phyloP scores from a whole-genome alignment of 2,113 vertebrate species.

The Silurus asotus region DNA sequence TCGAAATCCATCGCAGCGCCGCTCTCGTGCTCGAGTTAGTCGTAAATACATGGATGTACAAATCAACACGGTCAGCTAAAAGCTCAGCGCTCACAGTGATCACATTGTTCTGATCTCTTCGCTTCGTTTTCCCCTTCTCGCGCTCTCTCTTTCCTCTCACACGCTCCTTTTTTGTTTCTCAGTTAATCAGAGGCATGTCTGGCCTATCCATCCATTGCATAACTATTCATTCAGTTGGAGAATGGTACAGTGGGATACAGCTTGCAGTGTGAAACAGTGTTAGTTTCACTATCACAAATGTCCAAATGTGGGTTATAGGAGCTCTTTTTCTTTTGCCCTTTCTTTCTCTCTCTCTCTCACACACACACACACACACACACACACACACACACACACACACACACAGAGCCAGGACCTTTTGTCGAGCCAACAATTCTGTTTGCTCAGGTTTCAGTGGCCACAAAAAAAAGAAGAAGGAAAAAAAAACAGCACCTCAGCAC shows the following conservation, averaged over 20 bases:
- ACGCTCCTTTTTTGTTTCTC: conserved; percentile 22
- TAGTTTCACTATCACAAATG: conserved; percentile 34
- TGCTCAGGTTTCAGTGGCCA: conserved; percentile 39
- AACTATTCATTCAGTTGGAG: conserved; percentile 54
- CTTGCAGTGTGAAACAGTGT: conserved; percentile 33
- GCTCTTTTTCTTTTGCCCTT: background rate
- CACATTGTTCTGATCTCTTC: conserved; percentile 16
- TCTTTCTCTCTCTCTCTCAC: background rate
- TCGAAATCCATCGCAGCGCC: background rate
- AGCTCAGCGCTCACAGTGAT: conserved; percentile 19
- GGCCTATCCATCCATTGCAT: conserved; percentile 53
- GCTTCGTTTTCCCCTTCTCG: background rate
- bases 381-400: conserved; percentile 22
- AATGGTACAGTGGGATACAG: conserved; percentile 47
- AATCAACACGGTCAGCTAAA: background rate
- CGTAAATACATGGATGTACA: background rate
- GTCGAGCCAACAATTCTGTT: conserved; percentile 33
- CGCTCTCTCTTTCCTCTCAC: conserved; percentile 6
- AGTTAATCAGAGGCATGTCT: conserved; percentile 46
- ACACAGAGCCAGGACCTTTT: conserved; percentile 26
- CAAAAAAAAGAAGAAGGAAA: conserved; percentile 7
- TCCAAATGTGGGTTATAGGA: background rate
- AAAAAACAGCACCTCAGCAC: conserved; percentile 16
- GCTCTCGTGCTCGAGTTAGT: background rate
- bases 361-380: background rate